Evolutionary conservation across 2,888 invertebrate genomes (phyloP).

Genomic region (Synanthedon vespiformis): DNA sequence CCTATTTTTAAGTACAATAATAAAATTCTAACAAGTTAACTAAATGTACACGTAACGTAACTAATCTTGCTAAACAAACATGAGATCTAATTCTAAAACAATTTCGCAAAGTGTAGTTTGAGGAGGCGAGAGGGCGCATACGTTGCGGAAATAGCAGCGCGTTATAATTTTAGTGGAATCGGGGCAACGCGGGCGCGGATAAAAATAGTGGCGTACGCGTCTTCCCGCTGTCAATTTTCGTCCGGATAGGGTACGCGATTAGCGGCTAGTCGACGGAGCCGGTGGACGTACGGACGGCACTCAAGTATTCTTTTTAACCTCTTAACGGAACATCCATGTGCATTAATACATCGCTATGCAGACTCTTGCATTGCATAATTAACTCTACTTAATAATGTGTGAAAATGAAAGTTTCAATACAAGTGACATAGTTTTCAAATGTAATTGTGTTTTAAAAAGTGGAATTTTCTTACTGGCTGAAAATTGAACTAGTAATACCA

Average conservation of each 20-base stretch:
- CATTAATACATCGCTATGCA: background rate
- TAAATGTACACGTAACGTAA: too few species aligned
- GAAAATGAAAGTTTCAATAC: background rate
- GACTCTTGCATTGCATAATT: background rate
- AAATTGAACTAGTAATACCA: too few species aligned
- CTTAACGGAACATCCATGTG: background rate
- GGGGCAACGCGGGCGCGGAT: conserved; percentile 67
- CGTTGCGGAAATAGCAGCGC: conserved; percentile 67
- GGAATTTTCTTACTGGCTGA: too few species aligned
- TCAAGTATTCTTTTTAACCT: background rate
- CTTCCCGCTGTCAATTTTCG: conserved; percentile 62
- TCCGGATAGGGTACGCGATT: conserved; percentile 63
- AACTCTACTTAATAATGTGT: background rate
- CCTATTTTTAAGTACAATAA: too few species aligned
- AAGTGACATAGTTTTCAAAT: background rate
- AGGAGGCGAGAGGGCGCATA: conserved; percentile 35
- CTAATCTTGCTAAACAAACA: too few species aligned
- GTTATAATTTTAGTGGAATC: conserved; percentile 69
- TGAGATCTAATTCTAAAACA: conserved; percentile 3
- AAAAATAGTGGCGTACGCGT: conserved; percentile 62
- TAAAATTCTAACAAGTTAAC: too few species aligned
- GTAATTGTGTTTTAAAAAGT: background rate
- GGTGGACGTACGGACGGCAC: conserved; percentile 1
- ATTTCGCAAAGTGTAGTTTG: conserved; percentile 32
- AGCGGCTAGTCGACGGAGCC: conserved; percentile 18